phyloP scores from a whole-genome alignment of 2,797 vertebrate species.

The Channa striata region DNA sequence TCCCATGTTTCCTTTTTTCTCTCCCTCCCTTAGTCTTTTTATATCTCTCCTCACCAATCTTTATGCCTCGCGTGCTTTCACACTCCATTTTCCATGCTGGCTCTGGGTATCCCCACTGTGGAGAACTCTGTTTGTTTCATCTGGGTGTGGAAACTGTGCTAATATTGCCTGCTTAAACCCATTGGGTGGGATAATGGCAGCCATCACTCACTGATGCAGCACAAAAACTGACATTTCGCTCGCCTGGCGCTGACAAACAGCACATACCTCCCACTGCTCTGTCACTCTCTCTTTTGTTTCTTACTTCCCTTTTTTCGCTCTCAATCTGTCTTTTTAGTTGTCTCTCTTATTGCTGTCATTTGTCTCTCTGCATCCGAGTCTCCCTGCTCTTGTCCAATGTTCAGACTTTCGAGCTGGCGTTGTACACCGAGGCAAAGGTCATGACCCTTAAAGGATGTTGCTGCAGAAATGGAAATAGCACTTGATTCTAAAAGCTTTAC shows the following conservation, averaged over 20 bases:
- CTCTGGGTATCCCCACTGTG: slow-evolving; percentile 69
- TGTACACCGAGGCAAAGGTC: slow-evolving; percentile 47
- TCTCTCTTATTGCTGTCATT: slow-evolving; percentile 25
- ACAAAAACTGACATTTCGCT: slow-evolving; percentile 73
- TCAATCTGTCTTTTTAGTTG: slow-evolving; percentile 14
- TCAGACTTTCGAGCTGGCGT: slow-evolving; percentile 24
- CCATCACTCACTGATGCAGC: slow-evolving; percentile 75
- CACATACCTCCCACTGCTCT: slow-evolving; percentile 59
- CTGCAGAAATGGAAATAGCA: slow-evolving; percentile 63
- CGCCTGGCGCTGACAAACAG: slow-evolving; percentile 72
- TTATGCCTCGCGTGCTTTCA: slow-evolving; percentile 67
- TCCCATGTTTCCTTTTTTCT: slow-evolving; percentile 12
- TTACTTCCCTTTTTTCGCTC: slow-evolving; percentile 19
- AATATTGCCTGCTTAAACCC: slow-evolving; percentile 80
- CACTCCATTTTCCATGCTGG: slow-evolving; percentile 71
- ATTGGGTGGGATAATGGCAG: slow-evolving; percentile 80
- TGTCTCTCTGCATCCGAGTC: slow-evolving; percentile 19
- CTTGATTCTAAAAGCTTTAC: slow-evolving; percentile 71
- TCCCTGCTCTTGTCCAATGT: slow-evolving; percentile 17
- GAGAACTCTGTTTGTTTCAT: slow-evolving; percentile 67
- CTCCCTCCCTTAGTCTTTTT: slow-evolving; percentile 36
- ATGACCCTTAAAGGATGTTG: slow-evolving; percentile 56
- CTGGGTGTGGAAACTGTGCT: slow-evolving; percentile 68
- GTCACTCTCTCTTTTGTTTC: slow-evolving; percentile 52
- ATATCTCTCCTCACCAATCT: slow-evolving; percentile 55